phyloP scores from a whole-genome alignment of 2,113 vertebrate genomes.

The Halichoerus grypus region DNA sequence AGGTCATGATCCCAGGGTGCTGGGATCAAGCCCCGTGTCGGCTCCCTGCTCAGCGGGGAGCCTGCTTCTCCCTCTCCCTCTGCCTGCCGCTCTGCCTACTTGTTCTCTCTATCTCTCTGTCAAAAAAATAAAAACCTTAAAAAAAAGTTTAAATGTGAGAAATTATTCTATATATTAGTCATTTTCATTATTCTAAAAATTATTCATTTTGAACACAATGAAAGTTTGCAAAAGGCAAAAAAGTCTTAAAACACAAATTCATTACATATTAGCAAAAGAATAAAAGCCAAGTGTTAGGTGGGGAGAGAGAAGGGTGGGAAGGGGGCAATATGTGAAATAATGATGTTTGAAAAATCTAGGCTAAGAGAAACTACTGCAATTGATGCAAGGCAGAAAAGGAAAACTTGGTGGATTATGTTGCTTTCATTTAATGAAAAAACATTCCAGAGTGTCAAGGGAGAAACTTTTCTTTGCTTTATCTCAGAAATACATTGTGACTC shows the following conservation, averaged over 20 bases:
- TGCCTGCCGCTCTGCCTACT: too few relatives aligned
- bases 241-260: background rate
- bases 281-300: background rate
- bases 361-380: background rate
- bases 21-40: too few relatives aligned
- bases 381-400: background rate
- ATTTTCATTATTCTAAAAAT: background rate
- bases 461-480: background rate
- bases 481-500: background rate
- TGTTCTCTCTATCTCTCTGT: too few relatives aligned
- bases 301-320: background rate
- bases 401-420: background rate
- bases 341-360: slow-evolving; percentile 29
- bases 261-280: slow-evolving; percentile 40
- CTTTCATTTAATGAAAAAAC: background rate
- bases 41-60: too few relatives aligned
- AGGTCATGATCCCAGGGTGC: too few relatives aligned
- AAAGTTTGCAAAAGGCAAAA: slow-evolving; percentile 18
- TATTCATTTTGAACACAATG: slow-evolving; percentile 4
- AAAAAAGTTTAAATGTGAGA: slow-evolving; percentile 20
- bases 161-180: background rate
- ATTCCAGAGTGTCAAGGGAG: background rate
- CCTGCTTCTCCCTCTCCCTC: too few relatives aligned
- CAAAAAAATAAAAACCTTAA: too few relatives aligned
- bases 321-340: background rate